Evolutionary conservation across 2,797 vertebrate species (phyloP), one percentile per base, ranked within the genome.

Genomic region (Acomys russatus): DNA sequence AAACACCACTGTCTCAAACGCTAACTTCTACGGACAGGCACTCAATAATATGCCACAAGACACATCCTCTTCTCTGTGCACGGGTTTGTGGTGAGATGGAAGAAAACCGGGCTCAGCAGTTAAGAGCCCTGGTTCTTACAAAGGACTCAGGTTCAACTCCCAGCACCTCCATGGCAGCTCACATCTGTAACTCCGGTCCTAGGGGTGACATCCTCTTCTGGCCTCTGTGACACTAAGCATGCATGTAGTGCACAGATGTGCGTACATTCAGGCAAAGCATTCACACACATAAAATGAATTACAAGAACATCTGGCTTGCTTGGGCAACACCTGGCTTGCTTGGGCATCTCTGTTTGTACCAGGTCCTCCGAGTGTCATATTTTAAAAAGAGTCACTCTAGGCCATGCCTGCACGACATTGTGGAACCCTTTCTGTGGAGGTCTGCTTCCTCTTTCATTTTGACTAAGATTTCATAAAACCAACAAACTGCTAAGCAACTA

Each of bases 401-500:
- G 28, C 22, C 14, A 10, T 30, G 18, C 10, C 92, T 51, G 7
- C 33, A 33, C 71, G 59, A 73, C 20, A 54, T 2, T 73, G 80
- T 71, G 80, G 6, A n/a, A 6, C 49, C n/a, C 30, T 77, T 51
- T 88, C 68, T 91, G 20, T 59, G 12, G 14, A 92, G 33, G 56
- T 30, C 70, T 44, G 22, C 12, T 78, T 54, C 64, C 70, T 94
- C 59, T 68, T 76, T 2, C 22, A 33, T 77, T 63, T 71, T 87
- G 38, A 91, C 25, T 54, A 61, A 49, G 11, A 87, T 87, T 70
- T 86, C 15, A 4, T 83, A n/a, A 93, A 85, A 88, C 70, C 10
- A 76, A 88, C 0, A 85, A 73, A 66, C 79, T 92, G 33, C 54
- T 77, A 77, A 86, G 88, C 54, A 92, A 25, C 77, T 88, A 88